Evolutionary conservation across 2,113 vertebrate species (phyloP).

Genomic region (Rhinoptilus africanus): DNA sequence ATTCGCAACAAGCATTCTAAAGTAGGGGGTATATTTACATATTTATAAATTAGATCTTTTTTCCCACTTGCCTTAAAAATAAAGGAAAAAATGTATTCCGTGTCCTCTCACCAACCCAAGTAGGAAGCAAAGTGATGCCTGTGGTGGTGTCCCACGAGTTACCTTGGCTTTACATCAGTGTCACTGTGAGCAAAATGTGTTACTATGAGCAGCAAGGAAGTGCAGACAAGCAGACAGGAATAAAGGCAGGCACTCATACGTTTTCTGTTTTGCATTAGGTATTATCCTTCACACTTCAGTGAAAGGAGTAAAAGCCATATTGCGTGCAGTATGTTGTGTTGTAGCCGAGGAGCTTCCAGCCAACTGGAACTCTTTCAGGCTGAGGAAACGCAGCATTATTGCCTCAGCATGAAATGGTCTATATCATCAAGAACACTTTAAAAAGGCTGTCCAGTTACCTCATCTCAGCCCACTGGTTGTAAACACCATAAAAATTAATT

Average conservation of each 20-base stretch:
- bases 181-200: background rate
- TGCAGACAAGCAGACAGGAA: background rate
- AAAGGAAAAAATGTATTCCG: fast-evolving
- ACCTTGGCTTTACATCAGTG: background rate
- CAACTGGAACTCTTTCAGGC: background rate
- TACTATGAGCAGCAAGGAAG: background rate
- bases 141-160: fast-evolving
- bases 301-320: background rate
- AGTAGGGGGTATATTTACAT: background rate
- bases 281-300: background rate
- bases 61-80: background rate
- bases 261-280: background rate
- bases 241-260: background rate
- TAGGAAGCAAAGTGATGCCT: background rate
- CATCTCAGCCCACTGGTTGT: background rate
- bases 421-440: background rate
- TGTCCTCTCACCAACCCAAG: background rate
- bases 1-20: background rate
- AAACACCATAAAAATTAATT: background rate
- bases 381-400: background rate
- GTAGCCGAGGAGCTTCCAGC: background rate
- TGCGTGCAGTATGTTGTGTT: fast-evolving
- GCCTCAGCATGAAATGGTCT: background rate
- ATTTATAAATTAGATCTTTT: background rate
- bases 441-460: background rate